A percentile compares a stretch with the other conserved stretches of the same genome.
These are phyloP conservation scores for Phaethon lepturus DNA, from an alignment of 2,113 vertebrate species.

Conservation along the genomic window DNA sequence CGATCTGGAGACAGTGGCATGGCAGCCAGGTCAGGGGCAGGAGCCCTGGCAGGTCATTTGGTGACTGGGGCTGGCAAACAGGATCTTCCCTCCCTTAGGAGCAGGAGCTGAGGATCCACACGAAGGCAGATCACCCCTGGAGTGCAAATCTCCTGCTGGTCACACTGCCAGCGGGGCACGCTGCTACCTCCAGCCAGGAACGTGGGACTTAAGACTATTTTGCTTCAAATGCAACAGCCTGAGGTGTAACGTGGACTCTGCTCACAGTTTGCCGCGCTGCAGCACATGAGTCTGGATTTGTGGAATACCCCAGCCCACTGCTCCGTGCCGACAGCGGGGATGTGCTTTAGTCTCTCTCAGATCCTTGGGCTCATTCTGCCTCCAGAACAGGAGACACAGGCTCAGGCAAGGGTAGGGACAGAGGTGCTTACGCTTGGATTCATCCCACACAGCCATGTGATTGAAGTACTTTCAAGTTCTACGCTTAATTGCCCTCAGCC, in stretches of 20 bases:
- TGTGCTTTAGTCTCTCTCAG: not conserved
- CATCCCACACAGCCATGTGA: not conserved
- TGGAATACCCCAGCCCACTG: not conserved
- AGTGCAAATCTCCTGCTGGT: not conserved
- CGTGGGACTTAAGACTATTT: not conserved
- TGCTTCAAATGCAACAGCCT: not conserved
- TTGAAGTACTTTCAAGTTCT: not conserved
- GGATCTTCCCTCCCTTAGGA: not conserved
- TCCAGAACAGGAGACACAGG: not conserved
- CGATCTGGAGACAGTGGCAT: fast-evolving
- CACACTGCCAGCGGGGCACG: not conserved
- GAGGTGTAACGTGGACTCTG: fast-evolving
- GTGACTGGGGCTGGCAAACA: not conserved
- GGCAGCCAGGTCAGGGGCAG: not conserved
- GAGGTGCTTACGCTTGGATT: not conserved
- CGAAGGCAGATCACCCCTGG: not conserved
- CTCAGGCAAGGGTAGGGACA: not conserved
- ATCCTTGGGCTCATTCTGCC: not conserved
- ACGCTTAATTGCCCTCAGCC: not conserved
- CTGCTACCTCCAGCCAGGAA: not conserved
- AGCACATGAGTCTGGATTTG: not conserved
- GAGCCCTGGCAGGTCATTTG: not conserved
- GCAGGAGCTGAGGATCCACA: not conserved
- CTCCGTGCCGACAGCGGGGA: not conserved
- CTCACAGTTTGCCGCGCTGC: not conserved